Conservation (phyloP, 2,888 invertebrate genomes). For the Drosophila atroscutellata region DNA sequence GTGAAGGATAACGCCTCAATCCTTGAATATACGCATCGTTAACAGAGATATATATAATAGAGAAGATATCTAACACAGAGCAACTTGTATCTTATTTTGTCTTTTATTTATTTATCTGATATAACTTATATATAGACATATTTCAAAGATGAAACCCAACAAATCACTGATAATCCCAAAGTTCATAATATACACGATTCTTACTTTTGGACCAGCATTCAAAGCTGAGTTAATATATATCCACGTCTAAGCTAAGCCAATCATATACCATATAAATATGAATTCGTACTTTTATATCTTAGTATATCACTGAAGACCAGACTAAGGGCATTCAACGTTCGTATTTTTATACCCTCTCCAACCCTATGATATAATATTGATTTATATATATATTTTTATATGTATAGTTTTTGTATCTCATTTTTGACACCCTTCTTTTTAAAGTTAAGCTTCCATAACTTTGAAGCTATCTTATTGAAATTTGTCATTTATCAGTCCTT, state of each 20-base stretch:
- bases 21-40: neutral
- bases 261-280: neutral
- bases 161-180: neutral
- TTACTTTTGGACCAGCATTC: neutral
- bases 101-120: neutral
- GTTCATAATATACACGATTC: neutral
- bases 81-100: neutral
- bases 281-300: neutral
- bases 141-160: neutral
- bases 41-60: neutral
- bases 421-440: neutral
- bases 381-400: neutral
- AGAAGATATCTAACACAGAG: neutral
- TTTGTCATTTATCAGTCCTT: neutral
- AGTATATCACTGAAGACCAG: neutral
- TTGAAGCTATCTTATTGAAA: neutral
- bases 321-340: conserved; percentile 27
- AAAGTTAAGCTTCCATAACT: accelerated
- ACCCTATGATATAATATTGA: neutral
- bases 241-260: neutral
- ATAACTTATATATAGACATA: neutral
- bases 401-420: neutral
- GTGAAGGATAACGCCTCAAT: neutral
- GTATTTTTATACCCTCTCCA: neutral
- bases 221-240: neutral